Base-by-base conservation (phyloP, 2,113 vertebrate species). In the Antennarius striatus region DNA sequence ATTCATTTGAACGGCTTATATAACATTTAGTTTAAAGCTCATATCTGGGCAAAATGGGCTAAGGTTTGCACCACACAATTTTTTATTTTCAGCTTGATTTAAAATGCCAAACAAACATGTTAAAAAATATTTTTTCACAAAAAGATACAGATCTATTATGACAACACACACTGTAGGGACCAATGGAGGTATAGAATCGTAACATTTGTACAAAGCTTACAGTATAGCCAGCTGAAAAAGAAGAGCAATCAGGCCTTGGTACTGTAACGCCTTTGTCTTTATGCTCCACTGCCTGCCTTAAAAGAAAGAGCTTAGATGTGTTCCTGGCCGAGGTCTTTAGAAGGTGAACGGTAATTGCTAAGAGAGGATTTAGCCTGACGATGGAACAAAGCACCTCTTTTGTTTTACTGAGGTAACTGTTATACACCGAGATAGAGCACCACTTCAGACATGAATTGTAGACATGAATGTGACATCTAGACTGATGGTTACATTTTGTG, bases 271-370 rank as follows among this genome's bases (percentile, higher is more conserved):
- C 81, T 62, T 62, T 78, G 86, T 80, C 80, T 86, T 86, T 82
- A 86, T 76, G 89, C 88, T 88, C 67, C 84, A 71, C 70, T 82
- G 86, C 58, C 63, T 73, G 49, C 72, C 80, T 88, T 83, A 75
- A 83, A 86, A 88, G 80, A 85, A 71, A 77, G 75, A 83, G 63
- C 60, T 82, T 80, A 82, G 79, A 85, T 85, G 77, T 80, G 78
- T 80, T 87, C 79, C 77, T 64, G 9, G n/a, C 62, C 4, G 75
- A 90, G 88, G 86, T 89, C 89, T 83, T 85, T 86, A 80, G 77
- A 91, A 90, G 89, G 88, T 91, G 86, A 91, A 71, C 81, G 63
- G 71, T 90, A 91, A 91, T 91, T 90, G 88, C 86, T 84, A 62
- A 88, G 84, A 85, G 83, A 86, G 85, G 88, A 87, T 88, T 87